Evolutionary conservation across 1,140 invertebrate genomes (phyloP).

Genomic region (Pogonus chalceus): DNA sequence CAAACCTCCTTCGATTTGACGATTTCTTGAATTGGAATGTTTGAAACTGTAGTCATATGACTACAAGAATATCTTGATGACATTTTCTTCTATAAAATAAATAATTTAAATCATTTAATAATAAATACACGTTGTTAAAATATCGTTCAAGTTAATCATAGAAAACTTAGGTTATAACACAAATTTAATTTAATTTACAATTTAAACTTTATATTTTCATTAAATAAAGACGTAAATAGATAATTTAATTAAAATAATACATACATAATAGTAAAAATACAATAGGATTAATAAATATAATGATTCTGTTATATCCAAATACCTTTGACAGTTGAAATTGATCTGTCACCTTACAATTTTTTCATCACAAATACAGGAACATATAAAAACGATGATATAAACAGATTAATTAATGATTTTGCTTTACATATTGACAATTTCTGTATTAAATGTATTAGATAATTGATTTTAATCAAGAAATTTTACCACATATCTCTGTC

Average conservation of each 20-base stretch:
- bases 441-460: not conserved
- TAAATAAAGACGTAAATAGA: conserved; percentile 2
- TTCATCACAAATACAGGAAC: not conserved
- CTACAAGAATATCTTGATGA: conserved; percentile 15
- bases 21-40: conserved; percentile 24
- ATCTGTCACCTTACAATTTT: not conserved
- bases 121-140: not conserved
- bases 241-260: not conserved
- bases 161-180: not conserved
- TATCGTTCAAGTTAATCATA: conserved; percentile 5
- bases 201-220: conserved; percentile 9
- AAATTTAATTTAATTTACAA: not conserved
- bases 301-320: too few relatives aligned
- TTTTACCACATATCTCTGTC: conserved; percentile 6
- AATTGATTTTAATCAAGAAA: not conserved
- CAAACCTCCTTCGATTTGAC: conserved; percentile 24
- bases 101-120: not conserved
- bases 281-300: too few relatives aligned
- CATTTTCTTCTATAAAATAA: conserved; percentile 13
- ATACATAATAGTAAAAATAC: too few relatives aligned
- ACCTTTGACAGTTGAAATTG: not conserved
- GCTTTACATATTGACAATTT: not conserved
- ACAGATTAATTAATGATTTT: not conserved
- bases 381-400: not conserved
- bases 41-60: conserved; percentile 17